phyloP scores from a whole-genome alignment of 2,797 vertebrate species.

The Somateria mollissima region DNA sequence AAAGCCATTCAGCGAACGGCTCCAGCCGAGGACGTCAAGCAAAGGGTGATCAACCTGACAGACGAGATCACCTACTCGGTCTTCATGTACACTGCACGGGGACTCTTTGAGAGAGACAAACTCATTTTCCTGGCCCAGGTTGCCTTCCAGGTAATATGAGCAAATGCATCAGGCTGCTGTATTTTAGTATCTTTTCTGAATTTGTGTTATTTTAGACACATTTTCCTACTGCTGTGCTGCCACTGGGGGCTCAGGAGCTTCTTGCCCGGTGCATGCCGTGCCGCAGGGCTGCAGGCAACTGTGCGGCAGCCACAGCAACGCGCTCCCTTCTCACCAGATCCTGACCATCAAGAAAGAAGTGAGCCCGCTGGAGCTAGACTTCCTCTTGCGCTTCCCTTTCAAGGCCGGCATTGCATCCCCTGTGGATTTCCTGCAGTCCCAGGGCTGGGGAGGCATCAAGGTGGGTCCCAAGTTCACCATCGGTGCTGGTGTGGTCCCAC shows the following conservation, averaged over 20 bases:
- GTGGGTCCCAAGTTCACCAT: neutral
- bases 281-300: rapidly evolving
- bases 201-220: rapidly evolving
- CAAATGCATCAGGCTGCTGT: neutral
- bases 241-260: neutral
- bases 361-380: constrained; percentile 74
- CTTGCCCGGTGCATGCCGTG: rapidly evolving
- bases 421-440: constrained; percentile 77
- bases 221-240: neutral
- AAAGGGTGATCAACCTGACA: constrained; percentile 74
- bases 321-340: constrained; percentile 34
- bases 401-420: constrained; percentile 66
- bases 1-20: constrained; percentile 70
- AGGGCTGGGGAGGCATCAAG: constrained; percentile 81
- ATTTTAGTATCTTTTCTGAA: rapidly evolving
- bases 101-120: constrained; percentile 81
- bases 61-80: constrained; percentile 80
- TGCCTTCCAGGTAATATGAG: constrained; percentile 74
- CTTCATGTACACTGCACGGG: constrained; percentile 71
- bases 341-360: constrained; percentile 77
- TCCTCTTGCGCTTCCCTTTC: constrained; percentile 79
- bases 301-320: rapidly evolving
- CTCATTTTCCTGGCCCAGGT: constrained; percentile 82
- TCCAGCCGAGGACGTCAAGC: constrained; percentile 41
- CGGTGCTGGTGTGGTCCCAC: rapidly evolving